phyloP scores from a whole-genome alignment of 2,797 vertebrate genomes.

The Tapera naevia region DNA sequence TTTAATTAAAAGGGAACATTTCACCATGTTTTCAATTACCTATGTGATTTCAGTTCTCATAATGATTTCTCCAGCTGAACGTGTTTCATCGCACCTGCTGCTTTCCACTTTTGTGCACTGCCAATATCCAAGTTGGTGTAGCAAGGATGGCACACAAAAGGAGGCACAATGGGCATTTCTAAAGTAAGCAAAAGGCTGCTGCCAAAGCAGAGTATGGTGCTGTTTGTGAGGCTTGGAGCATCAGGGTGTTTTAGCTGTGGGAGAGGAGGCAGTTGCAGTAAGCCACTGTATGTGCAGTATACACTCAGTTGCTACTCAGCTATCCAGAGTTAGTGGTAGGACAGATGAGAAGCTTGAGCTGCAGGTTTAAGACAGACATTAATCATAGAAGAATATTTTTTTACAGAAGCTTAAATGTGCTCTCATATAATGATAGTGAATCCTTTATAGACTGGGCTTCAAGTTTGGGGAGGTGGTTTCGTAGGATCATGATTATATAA shows the following conservation, averaged over 20 bases:
- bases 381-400: neutral
- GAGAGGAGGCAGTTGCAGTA: neutral
- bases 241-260: neutral
- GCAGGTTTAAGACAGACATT: neutral
- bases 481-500: neutral
- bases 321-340: neutral
- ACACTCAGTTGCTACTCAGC: neutral
- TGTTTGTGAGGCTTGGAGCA: neutral
- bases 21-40: neutral
- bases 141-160: neutral
- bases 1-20: constrained; percentile 13
- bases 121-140: neutral
- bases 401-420: neutral
- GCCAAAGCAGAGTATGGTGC: neutral
- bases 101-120: neutral
- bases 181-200: neutral
- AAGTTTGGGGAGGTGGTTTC: neutral
- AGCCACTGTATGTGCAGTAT: neutral
- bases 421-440: neutral
- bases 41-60: neutral
- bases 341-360: neutral
- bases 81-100: neutral
- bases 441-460: neutral
- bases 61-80: neutral
- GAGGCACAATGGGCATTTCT: neutral